Percentiles rank a stretch among this genome's conserved stretches.
phyloP scores from a whole-genome alignment of 2,797 vertebrate genomes.

The Acrossocheilus wenchowensis region DNA sequence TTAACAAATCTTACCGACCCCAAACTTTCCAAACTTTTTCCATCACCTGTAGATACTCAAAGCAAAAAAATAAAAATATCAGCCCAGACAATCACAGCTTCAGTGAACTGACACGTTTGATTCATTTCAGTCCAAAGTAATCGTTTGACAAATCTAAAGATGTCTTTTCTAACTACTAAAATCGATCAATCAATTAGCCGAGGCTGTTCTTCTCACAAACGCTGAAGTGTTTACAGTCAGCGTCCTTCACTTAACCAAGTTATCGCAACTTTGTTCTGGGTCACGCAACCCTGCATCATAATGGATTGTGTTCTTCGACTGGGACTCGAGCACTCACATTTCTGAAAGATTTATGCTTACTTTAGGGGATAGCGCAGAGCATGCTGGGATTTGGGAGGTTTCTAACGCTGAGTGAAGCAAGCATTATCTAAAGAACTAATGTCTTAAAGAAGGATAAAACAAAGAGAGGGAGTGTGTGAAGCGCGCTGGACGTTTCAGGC shows the following conservation, averaged over 20 bases:
- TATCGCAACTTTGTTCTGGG: background rate
- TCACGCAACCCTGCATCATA: background rate
- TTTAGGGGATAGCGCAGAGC: background rate
- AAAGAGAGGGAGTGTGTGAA: background rate
- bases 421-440: background rate
- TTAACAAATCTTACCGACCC: too few relatives aligned
- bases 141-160: background rate
- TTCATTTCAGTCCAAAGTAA: background rate
- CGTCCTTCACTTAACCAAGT: background rate
- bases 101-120: background rate
- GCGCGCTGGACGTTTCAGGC: background rate
- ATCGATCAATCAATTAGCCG: background rate
- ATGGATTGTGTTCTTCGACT: background rate
- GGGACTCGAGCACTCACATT: background rate
- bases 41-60: background rate
- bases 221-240: background rate
- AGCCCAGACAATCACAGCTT: background rate
- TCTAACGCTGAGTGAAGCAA: background rate
- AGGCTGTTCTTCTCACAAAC: background rate
- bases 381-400: slow-evolving; percentile 20
- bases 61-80: background rate
- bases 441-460: background rate
- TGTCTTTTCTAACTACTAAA: background rate
- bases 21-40: background rate
- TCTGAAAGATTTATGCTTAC: slow-evolving; percentile 12